phyloP scores from a whole-genome alignment of 1,140 invertebrate species.

The Ceratina australensis region DNA sequence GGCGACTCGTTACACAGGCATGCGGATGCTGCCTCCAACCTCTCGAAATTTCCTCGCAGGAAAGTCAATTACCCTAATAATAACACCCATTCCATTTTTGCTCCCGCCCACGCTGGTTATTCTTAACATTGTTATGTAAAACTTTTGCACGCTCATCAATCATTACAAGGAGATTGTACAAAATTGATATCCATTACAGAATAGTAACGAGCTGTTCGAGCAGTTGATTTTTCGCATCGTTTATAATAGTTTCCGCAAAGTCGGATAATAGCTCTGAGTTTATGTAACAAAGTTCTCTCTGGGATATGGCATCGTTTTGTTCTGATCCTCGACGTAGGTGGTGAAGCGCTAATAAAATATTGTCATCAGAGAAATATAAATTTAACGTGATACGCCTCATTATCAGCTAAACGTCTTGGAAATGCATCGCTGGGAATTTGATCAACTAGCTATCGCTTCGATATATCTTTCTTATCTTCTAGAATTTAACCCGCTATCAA shows the following conservation, averaged over 20 bases:
- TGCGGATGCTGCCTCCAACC: conserved; percentile 41
- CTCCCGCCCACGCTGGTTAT: not conserved
- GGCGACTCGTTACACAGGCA: conserved; percentile 64
- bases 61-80: conserved; percentile 21
- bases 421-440: not conserved
- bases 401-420: not conserved
- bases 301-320: conserved; percentile 8
- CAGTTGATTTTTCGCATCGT: too few species aligned
- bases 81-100: not conserved
- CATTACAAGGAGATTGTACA: too few species aligned
- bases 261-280: conserved; percentile 6
- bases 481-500: too few species aligned
- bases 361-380: conserved; percentile 14
- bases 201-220: too few species aligned
- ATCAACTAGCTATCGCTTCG: too few species aligned
- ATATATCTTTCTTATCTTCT: too few species aligned
- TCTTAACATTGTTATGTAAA: too few species aligned
- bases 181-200: too few species aligned
- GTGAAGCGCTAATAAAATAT: conserved; percentile 8
- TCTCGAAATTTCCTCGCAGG: conserved; percentile 15
- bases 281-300: conserved; percentile 23
- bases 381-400: not conserved
- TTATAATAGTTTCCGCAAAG: not conserved
- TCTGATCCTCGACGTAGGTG: conserved; percentile 38
- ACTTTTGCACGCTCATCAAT: too few species aligned